Conservation (phyloP, 1,140 invertebrate species). For the Armadillidium nasatum region DNA sequence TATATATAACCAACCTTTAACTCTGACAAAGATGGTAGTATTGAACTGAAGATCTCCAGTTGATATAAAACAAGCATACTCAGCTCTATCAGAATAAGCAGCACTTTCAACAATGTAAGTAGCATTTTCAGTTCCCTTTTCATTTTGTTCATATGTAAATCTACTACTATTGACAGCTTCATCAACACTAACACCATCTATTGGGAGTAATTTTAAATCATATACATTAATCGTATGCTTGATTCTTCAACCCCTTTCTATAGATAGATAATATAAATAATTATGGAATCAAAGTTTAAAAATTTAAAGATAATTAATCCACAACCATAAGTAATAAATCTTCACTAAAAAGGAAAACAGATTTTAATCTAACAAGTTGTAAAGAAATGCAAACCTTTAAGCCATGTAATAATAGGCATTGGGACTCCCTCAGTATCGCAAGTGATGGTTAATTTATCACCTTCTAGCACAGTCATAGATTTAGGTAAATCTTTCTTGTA, state of each 20-base stretch:
- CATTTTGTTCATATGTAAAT: background rate
- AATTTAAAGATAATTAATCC: too few species aligned
- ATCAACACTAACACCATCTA: background rate
- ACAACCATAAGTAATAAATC: too few species aligned
- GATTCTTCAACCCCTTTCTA: too few species aligned
- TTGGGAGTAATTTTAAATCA: background rate
- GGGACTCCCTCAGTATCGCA: background rate
- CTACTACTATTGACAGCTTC: background rate
- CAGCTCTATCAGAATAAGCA: background rate
- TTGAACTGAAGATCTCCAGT: background rate
- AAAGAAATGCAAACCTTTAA: background rate
- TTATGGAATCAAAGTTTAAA: too few species aligned
- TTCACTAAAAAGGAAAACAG: too few species aligned
- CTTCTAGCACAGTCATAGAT: background rate
- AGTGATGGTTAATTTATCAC: background rate
- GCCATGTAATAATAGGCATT: background rate
- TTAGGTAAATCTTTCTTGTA: background rate
- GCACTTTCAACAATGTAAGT: background rate
- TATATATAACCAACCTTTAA: background rate
- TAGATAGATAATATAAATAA: too few species aligned
- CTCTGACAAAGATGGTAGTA: constrained; percentile 1
- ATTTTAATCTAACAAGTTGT: too few species aligned
- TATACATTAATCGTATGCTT: too few species aligned
- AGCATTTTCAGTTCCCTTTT: background rate
- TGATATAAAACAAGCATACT: background rate